Evolutionary conservation across 2,888 invertebrate species (phyloP).

Genomic region (Protonemura montana): DNA sequence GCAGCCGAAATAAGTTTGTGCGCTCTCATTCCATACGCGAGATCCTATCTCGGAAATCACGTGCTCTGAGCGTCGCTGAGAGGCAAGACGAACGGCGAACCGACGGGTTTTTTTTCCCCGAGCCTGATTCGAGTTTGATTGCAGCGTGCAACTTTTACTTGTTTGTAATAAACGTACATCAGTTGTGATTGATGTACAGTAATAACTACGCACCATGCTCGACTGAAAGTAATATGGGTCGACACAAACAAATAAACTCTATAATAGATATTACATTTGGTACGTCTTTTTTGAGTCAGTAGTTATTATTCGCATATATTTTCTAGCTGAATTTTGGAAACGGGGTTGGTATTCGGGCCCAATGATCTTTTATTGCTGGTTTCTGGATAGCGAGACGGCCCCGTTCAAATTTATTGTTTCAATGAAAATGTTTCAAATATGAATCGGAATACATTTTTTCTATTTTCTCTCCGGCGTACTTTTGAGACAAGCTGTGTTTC

Average conservation of each 20-base stretch:
- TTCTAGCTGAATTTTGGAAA: background rate
- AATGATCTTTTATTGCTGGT: background rate
- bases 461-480: background rate
- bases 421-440: background rate
- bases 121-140: background rate
- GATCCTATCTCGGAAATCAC: background rate
- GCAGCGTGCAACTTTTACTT: constrained; percentile 12
- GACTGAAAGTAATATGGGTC: background rate
- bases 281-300: background rate
- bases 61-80: background rate
- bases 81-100: background rate
- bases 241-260: background rate
- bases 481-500: background rate
- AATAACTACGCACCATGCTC: background rate
- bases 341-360: background rate
- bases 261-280: background rate
- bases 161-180: background rate
- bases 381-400: background rate
- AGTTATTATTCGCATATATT: background rate
- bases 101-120: background rate
- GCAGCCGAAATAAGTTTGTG: background rate
- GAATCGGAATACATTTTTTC: background rate
- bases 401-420: background rate
- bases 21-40: background rate
- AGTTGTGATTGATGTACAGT: background rate